A percentile compares a stretch with the other conserved stretches of the same genome.
phyloP scores from a whole-genome alignment of 2,797 vertebrate genomes.

The Anabacerthia variegaticeps region DNA sequence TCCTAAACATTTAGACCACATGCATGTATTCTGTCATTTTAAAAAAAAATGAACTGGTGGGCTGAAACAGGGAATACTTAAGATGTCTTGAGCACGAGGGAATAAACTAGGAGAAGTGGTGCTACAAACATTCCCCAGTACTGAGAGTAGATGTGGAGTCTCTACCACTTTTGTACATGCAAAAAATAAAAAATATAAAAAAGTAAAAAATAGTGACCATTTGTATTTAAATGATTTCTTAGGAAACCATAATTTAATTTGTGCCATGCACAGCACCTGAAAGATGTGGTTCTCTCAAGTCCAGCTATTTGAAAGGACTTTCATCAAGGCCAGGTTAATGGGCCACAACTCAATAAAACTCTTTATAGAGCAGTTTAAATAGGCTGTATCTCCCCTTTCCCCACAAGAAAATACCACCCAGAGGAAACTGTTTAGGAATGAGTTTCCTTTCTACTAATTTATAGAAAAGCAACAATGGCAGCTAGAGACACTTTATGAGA shows the following conservation, averaged over 20 bases:
- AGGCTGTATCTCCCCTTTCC: neutral
- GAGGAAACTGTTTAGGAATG: slow-evolving; percentile 43
- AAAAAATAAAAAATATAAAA: neutral
- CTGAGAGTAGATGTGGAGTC: neutral
- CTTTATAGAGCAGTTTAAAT: slow-evolving; percentile 54
- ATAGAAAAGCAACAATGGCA: slow-evolving; percentile 32
- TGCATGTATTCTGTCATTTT: neutral
- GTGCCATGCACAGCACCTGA: neutral
- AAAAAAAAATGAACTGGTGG: neutral
- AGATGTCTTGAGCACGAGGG: neutral
- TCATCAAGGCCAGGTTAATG: slow-evolving; percentile 48
- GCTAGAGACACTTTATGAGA: slow-evolving; percentile 50
- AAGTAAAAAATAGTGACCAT: neutral
- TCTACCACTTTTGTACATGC: neutral
- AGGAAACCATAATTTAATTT: neutral
- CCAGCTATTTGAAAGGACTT: slow-evolving; percentile 20
- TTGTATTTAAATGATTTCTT: neutral
- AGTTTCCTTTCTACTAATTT: slow-evolving; percentile 57
- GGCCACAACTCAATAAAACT: slow-evolving; percentile 49
- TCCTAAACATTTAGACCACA: neutral
- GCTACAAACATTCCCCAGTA: neutral
- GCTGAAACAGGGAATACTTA: neutral
- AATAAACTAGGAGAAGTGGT: neutral
- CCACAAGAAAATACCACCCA: slow-evolving; percentile 50
- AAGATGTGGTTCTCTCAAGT: neutral